A percentile compares a stretch with the other conserved stretches of the same genome.
phyloP scores from a whole-genome alignment of 2,113 vertebrate species.

The Dromiciops gliroides region DNA sequence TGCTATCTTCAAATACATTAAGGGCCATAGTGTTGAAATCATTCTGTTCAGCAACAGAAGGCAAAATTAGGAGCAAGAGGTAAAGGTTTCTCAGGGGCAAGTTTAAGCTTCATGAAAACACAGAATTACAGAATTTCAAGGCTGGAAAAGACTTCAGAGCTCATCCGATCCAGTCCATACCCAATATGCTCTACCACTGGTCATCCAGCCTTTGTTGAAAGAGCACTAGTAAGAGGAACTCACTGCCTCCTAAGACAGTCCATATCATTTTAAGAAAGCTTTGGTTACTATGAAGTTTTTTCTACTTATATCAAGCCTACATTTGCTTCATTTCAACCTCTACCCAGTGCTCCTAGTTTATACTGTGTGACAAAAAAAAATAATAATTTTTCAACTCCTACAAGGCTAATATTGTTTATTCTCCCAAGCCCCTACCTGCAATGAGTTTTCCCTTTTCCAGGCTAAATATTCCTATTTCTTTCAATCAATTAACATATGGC shows the following conservation, averaged over 20 bases:
- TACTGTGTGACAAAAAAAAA: neutral
- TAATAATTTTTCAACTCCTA: neutral
- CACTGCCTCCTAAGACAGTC: neutral
- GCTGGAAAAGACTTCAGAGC: neutral
- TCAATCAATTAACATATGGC: neutral
- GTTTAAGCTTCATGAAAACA: neutral
- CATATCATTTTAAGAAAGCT: neutral
- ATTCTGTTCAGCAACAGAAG: neutral
- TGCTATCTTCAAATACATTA: neutral
- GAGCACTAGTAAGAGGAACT: neutral
- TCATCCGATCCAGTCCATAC: neutral
- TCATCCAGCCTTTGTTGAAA: neutral
- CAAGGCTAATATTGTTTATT: neutral
- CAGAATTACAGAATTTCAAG: neutral
- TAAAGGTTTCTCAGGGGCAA: neutral
- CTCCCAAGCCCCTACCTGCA: too few species aligned
- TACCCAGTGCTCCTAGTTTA: too few species aligned
- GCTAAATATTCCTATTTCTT: neutral
- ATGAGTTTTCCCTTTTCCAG: neutral
- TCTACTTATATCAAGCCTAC: too few species aligned
- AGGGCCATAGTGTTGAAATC: neutral
- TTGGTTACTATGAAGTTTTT: too few species aligned
- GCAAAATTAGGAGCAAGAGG: neutral
- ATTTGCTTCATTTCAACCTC: too few species aligned
- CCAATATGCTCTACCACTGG: neutral